Base-by-base conservation (phyloP, 2,113 vertebrate genomes). In the Macroglossus sobrinus region DNA sequence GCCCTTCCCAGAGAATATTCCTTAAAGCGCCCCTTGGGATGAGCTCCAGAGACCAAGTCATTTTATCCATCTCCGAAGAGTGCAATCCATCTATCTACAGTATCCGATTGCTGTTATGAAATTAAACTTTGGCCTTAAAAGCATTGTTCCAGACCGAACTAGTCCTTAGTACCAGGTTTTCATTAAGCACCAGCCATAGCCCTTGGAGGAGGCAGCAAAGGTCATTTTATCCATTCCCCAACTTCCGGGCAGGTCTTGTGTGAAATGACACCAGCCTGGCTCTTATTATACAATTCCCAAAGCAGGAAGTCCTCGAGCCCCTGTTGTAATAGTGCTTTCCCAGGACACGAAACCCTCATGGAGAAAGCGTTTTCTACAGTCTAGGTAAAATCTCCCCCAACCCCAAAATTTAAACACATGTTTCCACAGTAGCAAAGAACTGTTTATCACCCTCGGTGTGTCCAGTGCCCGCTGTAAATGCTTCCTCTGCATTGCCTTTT, bases 121-220 rank as follows among this genome's bases (percentile, higher is more conserved):
- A 97, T 97, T 95, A 96, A 97, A 96, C 97, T 97, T 96, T 96
- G 96, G 91, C 96, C 97, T 96, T 94, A 75, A 97, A 96, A 96
- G 97, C 94, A 96, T 68, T 75, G 85, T 86, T 89, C 96, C 95
- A 79, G 95, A 95, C 93, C 68, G 68, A 85, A 91, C 74, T 55
- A 91, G 93, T 68, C 85, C 91, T 61, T 4, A 47, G 89, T 95
- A 97, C 88, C 93, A 97, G 97, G 97, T 97, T 97, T 98, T 98
- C 97, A 97, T 97, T 98, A 97, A 97, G 91, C 68, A 89, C 88
- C 95, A 91, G 95, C 61, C 80, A 26, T 85, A 84, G 91, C 90
- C 96, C 76, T 94, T 80, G 88, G 91, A 97, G 63, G 84, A 96
- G 95, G 89, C 96, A 95, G 76, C 66, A 97, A 95, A 97, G 96